phyloP scores from a whole-genome alignment of 2,888 invertebrate genomes.

The Serripes groenlandicus region DNA sequence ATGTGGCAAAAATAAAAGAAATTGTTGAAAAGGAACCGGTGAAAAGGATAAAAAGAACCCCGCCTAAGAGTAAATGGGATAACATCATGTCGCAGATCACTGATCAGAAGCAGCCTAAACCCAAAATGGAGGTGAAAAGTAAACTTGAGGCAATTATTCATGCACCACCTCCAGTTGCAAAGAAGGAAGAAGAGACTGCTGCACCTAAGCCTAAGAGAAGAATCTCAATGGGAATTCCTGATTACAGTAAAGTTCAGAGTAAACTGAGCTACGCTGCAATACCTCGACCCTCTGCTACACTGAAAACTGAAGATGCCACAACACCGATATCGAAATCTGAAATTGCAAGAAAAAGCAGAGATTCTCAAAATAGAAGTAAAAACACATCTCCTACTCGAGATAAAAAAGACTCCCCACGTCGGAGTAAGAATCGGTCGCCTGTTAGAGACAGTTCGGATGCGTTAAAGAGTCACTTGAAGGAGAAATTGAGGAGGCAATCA shows the following conservation, averaged over 20 bases:
- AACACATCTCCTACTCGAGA: not conserved
- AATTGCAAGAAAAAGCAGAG: constrained; percentile 1
- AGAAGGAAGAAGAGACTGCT: constrained; percentile 65
- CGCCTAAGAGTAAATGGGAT: constrained; percentile 84
- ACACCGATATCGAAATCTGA: constrained; percentile 19
- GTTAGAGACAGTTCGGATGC: constrained; percentile 7
- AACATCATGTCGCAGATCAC: constrained; percentile 82
- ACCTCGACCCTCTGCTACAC: constrained; percentile 48
- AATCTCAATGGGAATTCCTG: constrained; percentile 75
- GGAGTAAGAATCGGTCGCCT: constrained; percentile 21
- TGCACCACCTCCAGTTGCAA: constrained; percentile 57
- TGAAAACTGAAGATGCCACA: constrained; percentile 47
- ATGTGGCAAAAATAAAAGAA: constrained; percentile 57
- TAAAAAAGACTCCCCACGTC: constrained; percentile 28
- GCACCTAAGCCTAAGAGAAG: constrained; percentile 68
- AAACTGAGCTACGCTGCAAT: constrained; percentile 72
- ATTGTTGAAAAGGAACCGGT: constrained; percentile 76
- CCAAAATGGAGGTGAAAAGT: constrained; percentile 94
- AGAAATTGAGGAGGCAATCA: constrained; percentile 15
- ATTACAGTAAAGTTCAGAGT: constrained; percentile 82
- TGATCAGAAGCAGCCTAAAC: constrained; percentile 88
- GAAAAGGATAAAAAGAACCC: constrained; percentile 77
- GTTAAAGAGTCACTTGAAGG: constrained; percentile 12
- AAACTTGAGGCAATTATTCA: constrained; percentile 88
- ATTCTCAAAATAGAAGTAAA: constrained; percentile 32